Conservation (phyloP, 2,797 vertebrate genomes). For the Onychomys leucogaster region DNA sequence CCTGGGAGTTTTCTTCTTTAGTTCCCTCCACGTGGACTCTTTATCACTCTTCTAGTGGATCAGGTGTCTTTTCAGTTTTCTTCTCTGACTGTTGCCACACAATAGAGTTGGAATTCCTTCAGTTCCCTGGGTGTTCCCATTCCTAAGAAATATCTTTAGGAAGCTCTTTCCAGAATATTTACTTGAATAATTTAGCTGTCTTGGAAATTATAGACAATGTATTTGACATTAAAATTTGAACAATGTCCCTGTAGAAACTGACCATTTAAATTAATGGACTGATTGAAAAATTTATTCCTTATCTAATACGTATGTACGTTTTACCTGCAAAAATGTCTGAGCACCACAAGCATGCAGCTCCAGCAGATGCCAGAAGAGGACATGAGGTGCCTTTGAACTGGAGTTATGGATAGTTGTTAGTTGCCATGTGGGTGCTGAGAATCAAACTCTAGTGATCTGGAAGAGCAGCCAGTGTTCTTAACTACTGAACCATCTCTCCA, state of each 20-base stretch:
- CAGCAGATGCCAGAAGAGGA: not conserved
- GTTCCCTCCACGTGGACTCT: not conserved
- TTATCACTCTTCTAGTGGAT: not conserved
- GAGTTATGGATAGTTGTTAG: not conserved
- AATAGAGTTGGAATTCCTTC: not conserved
- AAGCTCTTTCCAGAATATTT: not conserved
- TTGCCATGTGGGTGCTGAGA: not conserved
- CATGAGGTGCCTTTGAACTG: not conserved
- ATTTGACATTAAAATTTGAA: constrained; percentile 29
- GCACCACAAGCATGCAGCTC: too few relatives aligned
- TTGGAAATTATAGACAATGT: not conserved
- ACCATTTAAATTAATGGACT: not conserved
- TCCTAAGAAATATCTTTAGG: not conserved
- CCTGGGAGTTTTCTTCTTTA: not conserved
- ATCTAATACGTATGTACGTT: too few relatives aligned
- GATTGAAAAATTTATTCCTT: not conserved
- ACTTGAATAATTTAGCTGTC: constrained; percentile 17
- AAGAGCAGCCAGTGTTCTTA: not conserved
- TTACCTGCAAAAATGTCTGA: not conserved
- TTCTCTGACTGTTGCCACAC: not conserved
- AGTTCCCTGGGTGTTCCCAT: not conserved
- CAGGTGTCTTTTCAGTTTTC: not conserved
- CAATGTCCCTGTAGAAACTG: not conserved
- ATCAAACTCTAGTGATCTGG: not conserved
- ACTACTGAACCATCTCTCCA: not conserved